Base-by-base conservation (phyloP, 2,113 vertebrate genomes). In the Ovis canadensis region DNA sequence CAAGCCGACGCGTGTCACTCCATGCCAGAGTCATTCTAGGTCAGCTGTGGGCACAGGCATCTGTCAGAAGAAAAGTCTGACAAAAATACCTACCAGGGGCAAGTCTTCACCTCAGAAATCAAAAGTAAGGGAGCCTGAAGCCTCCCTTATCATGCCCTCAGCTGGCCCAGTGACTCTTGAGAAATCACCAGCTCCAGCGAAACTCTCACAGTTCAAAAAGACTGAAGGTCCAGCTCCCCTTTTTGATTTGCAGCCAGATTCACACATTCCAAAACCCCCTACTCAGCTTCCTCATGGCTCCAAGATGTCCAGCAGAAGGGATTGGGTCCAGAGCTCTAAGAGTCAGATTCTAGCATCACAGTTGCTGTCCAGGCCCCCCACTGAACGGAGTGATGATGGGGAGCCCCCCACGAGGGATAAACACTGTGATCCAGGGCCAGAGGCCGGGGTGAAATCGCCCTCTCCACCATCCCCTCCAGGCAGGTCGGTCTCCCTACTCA, bases 401-500 rank as follows among this genome's bases (percentile, higher is more conserved):
- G 99, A 99, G 27, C 98, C 98, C 91, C 99, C 99, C 43, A 99
- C 98, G 17, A 99, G 99, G 98, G 99, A 99, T 88, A 98, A 98
- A 36, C 98, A 98, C 96, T 99, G 98, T 99, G 98, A 98, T 97
- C 96, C 98, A 71, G 97, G 96, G 94, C 71, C 98, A 97, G 98
- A 97, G 48, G 98, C 99, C 4, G 15, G 52, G 96, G 90, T 98
- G 94, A 99, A 93, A 95, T 99, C 99, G 27, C 99, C 99, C 3
- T 99, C 99, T 15, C 98, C 98, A 31, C 99, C 99, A 3, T 95
- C 98, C 74, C 99, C 99, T 97, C 99, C 99, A 0, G 99, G 99
- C 88, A 99, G 99, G 86, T 99, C 99, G 94, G 98, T 99, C 71
- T 99, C 98, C 93, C 98, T 99, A 12, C 99, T 99, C 88, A 97